Evolutionary conservation across 2,797 vertebrate genomes (phyloP), one percentile per base, ranked within the genome.

Genomic region (Numenius phaeopus): DNA sequence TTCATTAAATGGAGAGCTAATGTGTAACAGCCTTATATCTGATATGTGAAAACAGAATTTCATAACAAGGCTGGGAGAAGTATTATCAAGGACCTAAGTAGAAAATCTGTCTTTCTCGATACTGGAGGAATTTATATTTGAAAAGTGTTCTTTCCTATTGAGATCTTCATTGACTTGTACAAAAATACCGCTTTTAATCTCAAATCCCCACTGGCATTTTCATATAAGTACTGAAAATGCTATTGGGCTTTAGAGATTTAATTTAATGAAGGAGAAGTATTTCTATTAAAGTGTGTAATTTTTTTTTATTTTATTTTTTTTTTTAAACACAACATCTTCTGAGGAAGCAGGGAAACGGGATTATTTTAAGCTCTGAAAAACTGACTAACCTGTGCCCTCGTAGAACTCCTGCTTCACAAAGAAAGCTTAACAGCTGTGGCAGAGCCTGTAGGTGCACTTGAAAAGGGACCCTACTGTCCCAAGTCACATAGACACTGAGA

Each of bases 161-260:
- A 98, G 98, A 98, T 98, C 97, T 98, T 98, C 98, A 98, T 98
- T 98, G 98, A 98, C 98, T 98, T 97, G 95, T 98, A 98, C 97
- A 98, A 98, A 98, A 98, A 98, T 97, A 98, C 98, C 40, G 87
- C 97, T 98, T 98, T 98, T 98, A 98, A 98, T 98, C 98, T 98
- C 97, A 98, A 98, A 98, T 98, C 98, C 98, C 98, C 97, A 98
- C 97, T 98, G 98, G 98, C 97, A 97, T 98, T 98, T 98, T 98
- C 97, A 98, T 98, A 98, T 98, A 98, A 98, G 98, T 97, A 98
- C 97, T 47, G 94, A 98, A 98, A 98, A 98, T 97, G 98, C 98
- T 98, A 98, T 96, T 98, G 98, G 98, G 98, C 98, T 98, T 98
- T 98, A 97, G 98, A 98, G 98, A 98, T 98, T 98, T 98, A 98